A percentile compares a stretch with the other conserved stretches of the same genome.
These are phyloP conservation scores for Okamejei kenojei DNA, from an alignment of 2,797 vertebrate genomes.

Conservation along the genomic window DNA sequence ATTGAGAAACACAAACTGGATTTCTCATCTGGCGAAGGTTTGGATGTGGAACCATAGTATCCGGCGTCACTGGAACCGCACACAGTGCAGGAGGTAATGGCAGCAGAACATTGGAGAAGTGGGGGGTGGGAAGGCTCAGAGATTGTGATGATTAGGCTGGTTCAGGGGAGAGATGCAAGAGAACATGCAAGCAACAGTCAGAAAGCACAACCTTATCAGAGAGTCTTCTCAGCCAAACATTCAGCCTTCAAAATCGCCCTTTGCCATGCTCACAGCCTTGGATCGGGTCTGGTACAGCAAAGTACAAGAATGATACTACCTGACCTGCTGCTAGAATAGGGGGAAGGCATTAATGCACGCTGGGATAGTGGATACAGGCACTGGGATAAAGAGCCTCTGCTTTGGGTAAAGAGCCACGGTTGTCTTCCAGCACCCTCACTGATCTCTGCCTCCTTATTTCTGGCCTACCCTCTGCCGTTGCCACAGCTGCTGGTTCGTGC, in stretches of 20 bases:
- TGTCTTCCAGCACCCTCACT: constrained; percentile 70
- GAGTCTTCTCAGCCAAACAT: constrained; percentile 56
- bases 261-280: constrained; percentile 45
- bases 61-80: background rate
- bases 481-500: constrained; percentile 66
- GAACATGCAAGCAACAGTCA: background rate
- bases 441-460: constrained; percentile 70
- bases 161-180: background rate
- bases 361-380: constrained; percentile 67
- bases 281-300: background rate
- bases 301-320: constrained; percentile 53
- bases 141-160: background rate
- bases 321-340: constrained; percentile 59
- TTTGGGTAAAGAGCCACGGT: constrained; percentile 61
- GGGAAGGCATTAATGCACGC: constrained; percentile 50
- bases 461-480: constrained; percentile 96
- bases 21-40: background rate
- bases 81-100: too few species aligned
- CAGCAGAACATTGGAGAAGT: too few species aligned
- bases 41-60: background rate
- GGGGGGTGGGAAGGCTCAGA: too few species aligned
- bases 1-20: background rate
- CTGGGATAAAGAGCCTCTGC: constrained; percentile 62
- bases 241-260: background rate
- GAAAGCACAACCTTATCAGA: constrained; percentile 41